Percentiles rank a stretch among this genome's conserved stretches.
These are phyloP conservation scores for Aporophyla nigra DNA, from an alignment of 2,888 invertebrate genomes.

Conservation along the genomic window DNA sequence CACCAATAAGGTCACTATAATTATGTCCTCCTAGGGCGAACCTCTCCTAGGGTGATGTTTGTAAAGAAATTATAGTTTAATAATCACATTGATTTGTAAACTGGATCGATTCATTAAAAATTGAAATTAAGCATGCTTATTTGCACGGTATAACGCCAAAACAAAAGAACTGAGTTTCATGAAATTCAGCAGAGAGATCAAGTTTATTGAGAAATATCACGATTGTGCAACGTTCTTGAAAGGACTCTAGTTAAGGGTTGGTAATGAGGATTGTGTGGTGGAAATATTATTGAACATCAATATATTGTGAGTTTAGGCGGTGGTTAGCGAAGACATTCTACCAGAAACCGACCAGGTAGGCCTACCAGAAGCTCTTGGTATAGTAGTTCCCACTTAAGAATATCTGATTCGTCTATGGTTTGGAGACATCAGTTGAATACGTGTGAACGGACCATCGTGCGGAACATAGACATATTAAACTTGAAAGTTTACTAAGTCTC, in stretches of 20 bases:
- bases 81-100: background rate
- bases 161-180: background rate
- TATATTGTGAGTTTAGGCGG: background rate
- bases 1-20: no score
- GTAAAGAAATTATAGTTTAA: background rate
- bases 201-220: no score
- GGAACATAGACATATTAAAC: background rate
- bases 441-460: background rate
- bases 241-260: background rate
- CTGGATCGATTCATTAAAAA: background rate
- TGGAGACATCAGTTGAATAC: no score
- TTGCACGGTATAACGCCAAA: background rate
- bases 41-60: no score
- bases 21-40: no score
- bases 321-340: no score
- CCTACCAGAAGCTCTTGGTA: no score
- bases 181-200: background rate
- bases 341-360: no score
- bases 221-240: background rate
- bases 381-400: no score
- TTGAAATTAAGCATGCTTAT: background rate
- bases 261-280: background rate
- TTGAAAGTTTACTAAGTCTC: no score
- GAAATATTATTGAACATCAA: background rate
- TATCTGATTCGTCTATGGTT: no score